Percentiles rank a stretch among this genome's conserved stretches.
Evolutionary conservation across 2,113 vertebrate species (phyloP).

Genomic region (human): GRCh38 chr11:116513001-116513500

Average conservation of each 20-base stretch:
- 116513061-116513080: neutral
- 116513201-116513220: neutral
- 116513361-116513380: neutral
- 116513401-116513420: neutral
- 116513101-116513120: neutral
- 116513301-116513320: neutral
- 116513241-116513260: neutral
- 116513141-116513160: neutral
- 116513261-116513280: neutral
- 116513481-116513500: neutral
- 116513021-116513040: neutral
- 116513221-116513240: neutral
- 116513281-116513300: neutral
- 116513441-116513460: neutral
- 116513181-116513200: neutral
- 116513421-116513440: neutral
- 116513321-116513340: neutral
- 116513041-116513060: neutral
- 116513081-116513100: neutral
- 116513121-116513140: neutral
- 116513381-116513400: neutral
- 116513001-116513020: fast-evolving
- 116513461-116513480: neutral
- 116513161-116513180: neutral
- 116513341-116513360: neutral